Conservation (phyloP, 2,797 vertebrate genomes). For the Phrynocephalus vlangalii region DNA sequence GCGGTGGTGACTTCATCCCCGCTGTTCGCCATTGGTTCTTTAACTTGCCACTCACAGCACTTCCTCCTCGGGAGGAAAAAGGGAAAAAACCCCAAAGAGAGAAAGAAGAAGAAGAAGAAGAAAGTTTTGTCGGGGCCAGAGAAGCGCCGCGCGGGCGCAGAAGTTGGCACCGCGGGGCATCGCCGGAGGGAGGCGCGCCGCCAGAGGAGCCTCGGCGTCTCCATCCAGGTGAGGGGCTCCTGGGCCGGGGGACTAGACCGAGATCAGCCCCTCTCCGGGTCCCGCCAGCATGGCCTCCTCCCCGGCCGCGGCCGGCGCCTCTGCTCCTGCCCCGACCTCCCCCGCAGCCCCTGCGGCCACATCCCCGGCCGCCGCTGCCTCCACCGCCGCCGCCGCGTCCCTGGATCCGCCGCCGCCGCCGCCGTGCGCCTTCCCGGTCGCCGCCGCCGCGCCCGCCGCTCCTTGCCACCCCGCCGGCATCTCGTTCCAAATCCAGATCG, state of each 20-base stretch:
- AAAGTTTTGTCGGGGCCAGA: conserved; percentile 33
- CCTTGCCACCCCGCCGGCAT: conserved; percentile 81
- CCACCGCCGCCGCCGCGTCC: background rate
- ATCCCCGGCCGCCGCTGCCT: background rate
- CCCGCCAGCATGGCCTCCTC: background rate
- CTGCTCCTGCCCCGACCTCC: background rate
- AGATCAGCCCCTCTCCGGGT: no score
- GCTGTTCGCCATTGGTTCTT: conserved; percentile 74
- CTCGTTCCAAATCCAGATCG: conserved; percentile 93
- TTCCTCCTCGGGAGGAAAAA: conserved; percentile 79
- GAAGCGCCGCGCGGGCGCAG: background rate
- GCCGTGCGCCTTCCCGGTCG: conserved; percentile 19
- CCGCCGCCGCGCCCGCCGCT: background rate
- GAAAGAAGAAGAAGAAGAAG: conserved; percentile 44
- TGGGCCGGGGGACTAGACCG: background rate
- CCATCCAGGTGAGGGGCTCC: background rate
- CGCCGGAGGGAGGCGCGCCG: background rate
- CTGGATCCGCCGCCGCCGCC: background rate
- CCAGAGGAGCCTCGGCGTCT: background rate
- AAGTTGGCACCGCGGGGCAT: background rate
- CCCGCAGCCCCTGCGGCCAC: background rate
- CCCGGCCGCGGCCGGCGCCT: background rate
- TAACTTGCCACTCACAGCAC: conserved; percentile 78
- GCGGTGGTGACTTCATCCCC: conserved; percentile 49
- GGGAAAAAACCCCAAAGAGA: background rate